These are phyloP conservation scores for Echinarachnius parma DNA, from an alignment of 53 echinoderm and acorn worm species.

Conservation along the genomic window DNA sequence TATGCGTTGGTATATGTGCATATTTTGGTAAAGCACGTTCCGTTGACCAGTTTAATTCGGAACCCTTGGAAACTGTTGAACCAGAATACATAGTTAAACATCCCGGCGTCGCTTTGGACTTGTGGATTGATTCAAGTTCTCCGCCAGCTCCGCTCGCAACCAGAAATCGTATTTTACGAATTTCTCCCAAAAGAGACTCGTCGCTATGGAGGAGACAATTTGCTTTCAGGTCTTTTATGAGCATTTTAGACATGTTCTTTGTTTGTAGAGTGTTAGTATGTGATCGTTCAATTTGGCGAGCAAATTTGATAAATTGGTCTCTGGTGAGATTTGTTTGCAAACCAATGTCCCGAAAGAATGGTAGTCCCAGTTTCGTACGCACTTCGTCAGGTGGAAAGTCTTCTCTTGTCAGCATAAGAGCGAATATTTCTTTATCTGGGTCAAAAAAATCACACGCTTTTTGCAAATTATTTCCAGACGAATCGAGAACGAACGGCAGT, in stretches of 20 bases:
- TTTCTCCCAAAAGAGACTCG: neutral
- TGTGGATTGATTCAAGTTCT: neutral
- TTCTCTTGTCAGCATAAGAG: neutral
- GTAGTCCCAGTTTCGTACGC: neutral
- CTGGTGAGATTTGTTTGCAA: neutral
- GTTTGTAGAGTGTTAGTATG: too few species aligned
- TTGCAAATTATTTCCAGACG: neutral
- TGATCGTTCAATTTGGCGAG: neutral
- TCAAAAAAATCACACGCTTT: conserved; percentile 12
- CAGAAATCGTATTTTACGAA: conserved; percentile 5
- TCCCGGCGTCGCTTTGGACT: neutral
- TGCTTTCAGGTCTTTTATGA: neutral
- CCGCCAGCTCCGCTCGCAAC: neutral
- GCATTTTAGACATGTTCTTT: neutral
- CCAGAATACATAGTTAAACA: conserved; percentile 2
- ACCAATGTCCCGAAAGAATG: conserved; percentile 30
- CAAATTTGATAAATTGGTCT: conserved; percentile 11
- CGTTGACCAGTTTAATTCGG: conserved; percentile 11
- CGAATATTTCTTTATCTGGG: neutral
- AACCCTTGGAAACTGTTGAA: neutral
- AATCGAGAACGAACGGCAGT: too few species aligned
- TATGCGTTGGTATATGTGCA: neutral
- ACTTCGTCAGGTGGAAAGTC: neutral
- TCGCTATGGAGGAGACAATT: conserved; percentile 17
- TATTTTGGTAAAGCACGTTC: neutral